These are phyloP conservation scores for Alosa alosa DNA, from an alignment of 2,113 vertebrate genomes.

Conservation along the genomic window DNA sequence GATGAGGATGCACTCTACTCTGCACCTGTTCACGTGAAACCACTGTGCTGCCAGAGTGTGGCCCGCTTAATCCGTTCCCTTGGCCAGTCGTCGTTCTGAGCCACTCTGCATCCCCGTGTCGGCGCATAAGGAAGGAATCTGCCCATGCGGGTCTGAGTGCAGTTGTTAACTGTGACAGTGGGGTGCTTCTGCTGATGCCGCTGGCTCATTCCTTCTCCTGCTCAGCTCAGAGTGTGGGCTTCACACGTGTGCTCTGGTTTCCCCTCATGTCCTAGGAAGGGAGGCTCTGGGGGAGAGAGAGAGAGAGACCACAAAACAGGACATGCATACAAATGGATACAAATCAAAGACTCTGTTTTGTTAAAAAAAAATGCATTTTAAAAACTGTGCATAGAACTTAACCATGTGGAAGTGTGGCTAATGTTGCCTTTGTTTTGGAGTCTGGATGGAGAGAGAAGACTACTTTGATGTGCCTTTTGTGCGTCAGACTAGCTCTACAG, in stretches of 20 bases:
- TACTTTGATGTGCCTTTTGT: background rate
- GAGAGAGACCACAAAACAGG: background rate
- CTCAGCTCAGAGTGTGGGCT: slow-evolving; percentile 34
- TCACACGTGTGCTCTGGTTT: background rate
- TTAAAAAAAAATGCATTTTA: background rate
- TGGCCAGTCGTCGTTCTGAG: background rate
- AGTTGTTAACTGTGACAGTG: slow-evolving; percentile 43
- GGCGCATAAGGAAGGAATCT: slow-evolving; percentile 39
- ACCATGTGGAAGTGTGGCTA: background rate
- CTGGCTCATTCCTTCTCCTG: slow-evolving; percentile 32
- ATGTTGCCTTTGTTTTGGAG: background rate
- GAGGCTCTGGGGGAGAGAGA: too few relatives aligned
- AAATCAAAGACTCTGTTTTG: background rate
- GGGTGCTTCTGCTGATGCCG: slow-evolving; percentile 39
- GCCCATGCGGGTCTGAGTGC: slow-evolving; percentile 35
- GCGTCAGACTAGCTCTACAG: background rate
- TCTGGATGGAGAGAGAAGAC: background rate
- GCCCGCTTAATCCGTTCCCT: slow-evolving; percentile 22
- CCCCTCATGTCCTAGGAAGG: background rate
- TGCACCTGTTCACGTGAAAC: slow-evolving; percentile 36
- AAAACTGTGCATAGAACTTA: background rate
- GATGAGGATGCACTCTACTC: slow-evolving; percentile 24
- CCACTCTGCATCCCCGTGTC: background rate
- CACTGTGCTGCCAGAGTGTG: slow-evolving; percentile 13
- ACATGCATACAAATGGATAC: background rate